These are phyloP conservation scores for Ciconia boyciana DNA, from an alignment of 2,113 vertebrate species.

Conservation along the genomic window DNA sequence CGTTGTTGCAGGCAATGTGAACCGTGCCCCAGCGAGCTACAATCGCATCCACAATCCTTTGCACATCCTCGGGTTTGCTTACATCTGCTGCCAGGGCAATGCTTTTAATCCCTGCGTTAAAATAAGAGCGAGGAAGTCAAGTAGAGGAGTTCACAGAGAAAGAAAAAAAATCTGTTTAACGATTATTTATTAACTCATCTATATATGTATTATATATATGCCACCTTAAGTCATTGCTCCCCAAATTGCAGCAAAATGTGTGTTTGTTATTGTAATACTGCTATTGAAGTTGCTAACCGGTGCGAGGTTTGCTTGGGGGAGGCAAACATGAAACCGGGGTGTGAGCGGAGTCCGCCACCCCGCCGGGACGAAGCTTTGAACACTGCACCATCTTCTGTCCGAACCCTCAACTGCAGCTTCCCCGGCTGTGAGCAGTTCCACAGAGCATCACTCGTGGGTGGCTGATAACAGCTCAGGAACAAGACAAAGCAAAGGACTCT, in stretches of 20 bases:
- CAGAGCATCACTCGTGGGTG: neutral
- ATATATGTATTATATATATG: neutral
- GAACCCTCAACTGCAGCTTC: constrained; percentile 60
- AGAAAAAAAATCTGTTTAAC: neutral
- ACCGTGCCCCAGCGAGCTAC: constrained; percentile 73
- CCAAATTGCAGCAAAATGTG: neutral
- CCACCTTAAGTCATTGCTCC: neutral
- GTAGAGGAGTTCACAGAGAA: neutral
- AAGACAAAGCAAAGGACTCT: neutral
- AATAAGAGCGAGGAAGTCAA: neutral
- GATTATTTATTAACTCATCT: neutral
- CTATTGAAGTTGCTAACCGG: neutral
- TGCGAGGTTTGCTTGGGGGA: neutral
- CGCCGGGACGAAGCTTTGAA: constrained; percentile 61
- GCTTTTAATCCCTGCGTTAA: constrained; percentile 71
- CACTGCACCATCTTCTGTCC: constrained; percentile 68
- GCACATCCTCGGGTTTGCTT: constrained; percentile 75
- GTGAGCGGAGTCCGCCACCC: neutral
- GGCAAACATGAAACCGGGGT: neutral
- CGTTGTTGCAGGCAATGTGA: constrained; percentile 78
- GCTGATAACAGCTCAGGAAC: neutral
- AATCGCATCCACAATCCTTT: constrained; percentile 68
- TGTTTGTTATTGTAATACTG: neutral
- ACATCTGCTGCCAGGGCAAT: constrained; percentile 77
- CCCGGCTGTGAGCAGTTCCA: neutral